Evolutionary conservation across 1,140 invertebrate genomes (phyloP).

Genomic region (Drosophila mayri): DNA sequence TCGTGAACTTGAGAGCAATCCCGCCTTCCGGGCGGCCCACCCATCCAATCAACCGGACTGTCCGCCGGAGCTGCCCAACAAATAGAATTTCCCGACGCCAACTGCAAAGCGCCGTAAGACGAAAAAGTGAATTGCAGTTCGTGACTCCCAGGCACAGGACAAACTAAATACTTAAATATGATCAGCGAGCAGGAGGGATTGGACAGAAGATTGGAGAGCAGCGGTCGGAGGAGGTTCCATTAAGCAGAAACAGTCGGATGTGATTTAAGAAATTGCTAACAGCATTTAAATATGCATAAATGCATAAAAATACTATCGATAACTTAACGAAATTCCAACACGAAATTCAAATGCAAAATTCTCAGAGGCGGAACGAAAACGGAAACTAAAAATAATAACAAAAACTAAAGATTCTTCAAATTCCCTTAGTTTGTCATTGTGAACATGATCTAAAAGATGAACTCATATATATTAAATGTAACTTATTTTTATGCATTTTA

Average conservation of each 20-base stretch:
- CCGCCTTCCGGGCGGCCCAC: constrained; percentile 94
- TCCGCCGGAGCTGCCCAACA: constrained; percentile 92
- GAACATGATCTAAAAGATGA: constrained; percentile 77
- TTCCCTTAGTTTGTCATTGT: constrained; percentile 72
- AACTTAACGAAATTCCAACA: constrained; percentile 50
- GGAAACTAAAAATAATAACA: constrained; percentile 19
- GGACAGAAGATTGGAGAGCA: neutral
- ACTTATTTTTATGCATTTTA: constrained; percentile 82
- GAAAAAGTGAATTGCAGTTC: constrained; percentile 83
- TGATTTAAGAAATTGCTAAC: constrained; percentile 80
- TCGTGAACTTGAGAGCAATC: constrained; percentile 93
- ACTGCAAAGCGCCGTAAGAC: constrained; percentile 84
- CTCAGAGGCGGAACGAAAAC: constrained; percentile 48
- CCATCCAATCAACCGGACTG: constrained; percentile 96
- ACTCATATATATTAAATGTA: constrained; percentile 67
- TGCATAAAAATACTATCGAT: constrained; percentile 78
- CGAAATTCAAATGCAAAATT: constrained; percentile 51
- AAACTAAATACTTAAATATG: constrained; percentile 44
- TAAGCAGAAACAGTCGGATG: constrained; percentile 78
- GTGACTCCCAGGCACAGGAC: constrained; percentile 47
- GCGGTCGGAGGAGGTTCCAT: constrained; percentile 33
- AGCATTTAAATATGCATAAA: constrained; percentile 81
- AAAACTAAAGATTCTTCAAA: constrained; percentile 50
- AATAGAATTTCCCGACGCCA: constrained; percentile 85
- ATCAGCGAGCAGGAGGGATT: constrained; percentile 18